Percentiles rank a stretch among this genome's conserved stretches.
phyloP scores from a whole-genome alignment of 1,140 invertebrate species.

The Drosophila persimilis region DNA sequence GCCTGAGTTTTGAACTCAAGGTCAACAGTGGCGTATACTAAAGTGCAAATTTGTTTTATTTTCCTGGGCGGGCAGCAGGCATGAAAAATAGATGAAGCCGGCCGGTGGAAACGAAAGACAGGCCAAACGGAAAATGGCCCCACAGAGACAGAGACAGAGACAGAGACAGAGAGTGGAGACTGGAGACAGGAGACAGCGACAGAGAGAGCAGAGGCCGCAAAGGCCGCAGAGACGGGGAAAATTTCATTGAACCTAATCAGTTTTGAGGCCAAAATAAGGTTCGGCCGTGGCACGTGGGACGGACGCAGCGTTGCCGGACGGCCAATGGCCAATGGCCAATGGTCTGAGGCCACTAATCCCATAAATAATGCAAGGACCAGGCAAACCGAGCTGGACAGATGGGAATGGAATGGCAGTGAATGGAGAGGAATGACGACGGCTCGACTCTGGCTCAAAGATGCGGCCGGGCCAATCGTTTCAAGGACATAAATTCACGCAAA shows the following conservation, averaged over 20 bases:
- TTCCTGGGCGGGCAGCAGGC: constrained; percentile 48
- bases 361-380: constrained; percentile 70
- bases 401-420: constrained; percentile 14
- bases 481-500: constrained; percentile 81
- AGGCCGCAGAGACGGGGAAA: constrained; percentile 23
- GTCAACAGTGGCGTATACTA: constrained; percentile 66
- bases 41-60: constrained; percentile 80
- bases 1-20: constrained; percentile 56
- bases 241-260: constrained; percentile 78
- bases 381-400: constrained; percentile 25
- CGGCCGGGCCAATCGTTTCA: constrained; percentile 74
- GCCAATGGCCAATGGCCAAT: constrained; percentile 4
- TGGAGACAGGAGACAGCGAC: too few relatives aligned
- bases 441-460: constrained; percentile 51
- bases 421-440: constrained; percentile 14
- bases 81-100: constrained; percentile 68
- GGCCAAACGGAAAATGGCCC: constrained; percentile 25
- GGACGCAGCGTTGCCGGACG: constrained; percentile 34
- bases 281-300: constrained; percentile 38
- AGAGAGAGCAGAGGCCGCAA: constrained; percentile 14
- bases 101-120: background rate
- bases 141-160: background rate
- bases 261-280: constrained; percentile 67
- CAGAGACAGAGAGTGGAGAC: background rate
- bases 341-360: constrained; percentile 67